These are phyloP conservation scores for Sardina pilchardus DNA, from an alignment of 2,113 vertebrate species.

Conservation along the genomic window DNA sequence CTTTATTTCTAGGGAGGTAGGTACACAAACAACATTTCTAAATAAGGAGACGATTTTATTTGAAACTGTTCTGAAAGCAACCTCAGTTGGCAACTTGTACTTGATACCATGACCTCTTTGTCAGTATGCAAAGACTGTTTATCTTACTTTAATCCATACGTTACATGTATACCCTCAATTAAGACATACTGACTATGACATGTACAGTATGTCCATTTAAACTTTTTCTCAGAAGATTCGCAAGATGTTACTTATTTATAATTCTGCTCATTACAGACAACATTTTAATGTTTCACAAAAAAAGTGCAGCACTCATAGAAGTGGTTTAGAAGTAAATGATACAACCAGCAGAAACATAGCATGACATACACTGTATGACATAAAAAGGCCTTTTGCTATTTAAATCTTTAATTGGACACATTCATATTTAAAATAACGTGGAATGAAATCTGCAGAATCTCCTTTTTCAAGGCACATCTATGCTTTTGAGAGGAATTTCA, in stretches of 20 bases:
- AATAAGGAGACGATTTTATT: neutral
- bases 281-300: neutral
- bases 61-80: neutral
- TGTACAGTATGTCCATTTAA: neutral
- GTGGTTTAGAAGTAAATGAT: neutral
- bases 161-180: neutral
- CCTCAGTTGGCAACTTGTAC: neutral
- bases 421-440: slow-evolving; percentile 54
- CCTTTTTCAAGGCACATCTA: slow-evolving; percentile 32
- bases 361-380: slow-evolving; percentile 34
- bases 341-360: slow-evolving; percentile 4
- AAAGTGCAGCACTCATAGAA: neutral
- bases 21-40: slow-evolving; percentile 40
- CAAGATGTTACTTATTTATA: neutral
- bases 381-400: slow-evolving; percentile 40
- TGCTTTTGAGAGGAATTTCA: slow-evolving; percentile 30
- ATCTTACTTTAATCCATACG: neutral
- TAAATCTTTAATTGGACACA: slow-evolving; percentile 57
- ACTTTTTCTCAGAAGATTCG: neutral
- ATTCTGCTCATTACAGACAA: neutral
- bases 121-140: neutral
- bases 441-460: slow-evolving; percentile 38
- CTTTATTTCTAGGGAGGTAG: slow-evolving; percentile 53
- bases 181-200: neutral
- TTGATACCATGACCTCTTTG: neutral